phyloP scores from a whole-genome alignment of 1,140 invertebrate genomes.

The Adoxophyes honmai region DNA sequence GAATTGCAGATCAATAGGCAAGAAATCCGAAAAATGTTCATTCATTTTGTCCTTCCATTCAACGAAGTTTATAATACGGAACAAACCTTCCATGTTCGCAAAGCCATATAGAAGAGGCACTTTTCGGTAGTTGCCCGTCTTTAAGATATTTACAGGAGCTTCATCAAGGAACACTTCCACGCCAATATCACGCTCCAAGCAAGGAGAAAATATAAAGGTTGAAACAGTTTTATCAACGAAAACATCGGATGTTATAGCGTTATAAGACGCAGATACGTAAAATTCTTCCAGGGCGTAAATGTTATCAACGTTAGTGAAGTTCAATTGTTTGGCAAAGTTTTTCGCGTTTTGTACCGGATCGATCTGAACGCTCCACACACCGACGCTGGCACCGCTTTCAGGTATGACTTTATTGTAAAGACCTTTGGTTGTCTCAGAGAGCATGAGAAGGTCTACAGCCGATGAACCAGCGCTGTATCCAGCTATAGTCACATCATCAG shows the following conservation, averaged over 20 bases:
- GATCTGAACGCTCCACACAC: conserved; percentile 27
- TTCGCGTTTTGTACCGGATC: conserved; percentile 42
- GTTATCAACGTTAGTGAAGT: conserved; percentile 31
- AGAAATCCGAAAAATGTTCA: conserved; percentile 19
- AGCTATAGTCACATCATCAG: conserved; percentile 40
- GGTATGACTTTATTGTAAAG: conserved; percentile 45
- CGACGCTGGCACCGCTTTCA: conserved; percentile 32
- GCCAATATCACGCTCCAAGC: conserved; percentile 13
- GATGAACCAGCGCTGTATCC: conserved; percentile 43
- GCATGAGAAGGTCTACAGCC: conserved; percentile 34
- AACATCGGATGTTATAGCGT: conserved; percentile 20
- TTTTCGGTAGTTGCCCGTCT: conserved; percentile 5
- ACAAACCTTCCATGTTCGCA: conserved; percentile 15
- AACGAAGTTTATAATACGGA: conserved; percentile 1
- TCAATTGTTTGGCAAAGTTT: conserved; percentile 28
- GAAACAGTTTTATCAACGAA: neutral
- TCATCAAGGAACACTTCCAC: conserved; percentile 14
- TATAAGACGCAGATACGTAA: conserved; percentile 34
- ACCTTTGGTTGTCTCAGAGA: conserved; percentile 37
- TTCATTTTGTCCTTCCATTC: conserved; percentile 19
- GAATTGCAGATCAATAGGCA: conserved; percentile 19
- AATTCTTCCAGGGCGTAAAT: conserved; percentile 43
- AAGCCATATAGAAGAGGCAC: conserved; percentile 11
- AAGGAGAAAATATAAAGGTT: conserved; percentile 9
- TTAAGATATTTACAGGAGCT: conserved; percentile 15